phyloP scores from a whole-genome alignment of 2,888 invertebrate species.

The Seira sanloemensis region DNA sequence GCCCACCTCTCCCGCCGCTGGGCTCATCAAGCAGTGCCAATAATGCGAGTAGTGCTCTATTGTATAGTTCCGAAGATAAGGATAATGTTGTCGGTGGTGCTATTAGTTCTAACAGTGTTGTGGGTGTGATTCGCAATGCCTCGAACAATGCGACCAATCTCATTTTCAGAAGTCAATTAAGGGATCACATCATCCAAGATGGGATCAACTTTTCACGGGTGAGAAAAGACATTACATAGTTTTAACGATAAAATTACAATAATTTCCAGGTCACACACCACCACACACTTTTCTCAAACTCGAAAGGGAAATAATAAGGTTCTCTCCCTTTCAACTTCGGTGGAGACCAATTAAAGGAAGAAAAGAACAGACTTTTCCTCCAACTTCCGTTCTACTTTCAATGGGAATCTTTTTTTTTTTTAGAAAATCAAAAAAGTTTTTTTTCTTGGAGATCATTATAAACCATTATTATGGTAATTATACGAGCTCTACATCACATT shows the following conservation, averaged over 20 bases:
- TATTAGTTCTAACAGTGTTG: conserved; percentile 45
- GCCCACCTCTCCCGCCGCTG: conserved; percentile 50
- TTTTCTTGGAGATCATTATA: too few species aligned
- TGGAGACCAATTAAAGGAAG: neutral
- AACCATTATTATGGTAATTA: conserved; percentile 54
- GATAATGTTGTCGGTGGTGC: conserved; percentile 13
- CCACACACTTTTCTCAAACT: neutral
- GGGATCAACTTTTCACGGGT: conserved; percentile 71
- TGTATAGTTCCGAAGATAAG: neutral
- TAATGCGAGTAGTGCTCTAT: neutral
- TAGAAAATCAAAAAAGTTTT: too few species aligned
- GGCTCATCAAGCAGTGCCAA: neutral
- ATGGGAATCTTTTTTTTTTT: too few species aligned
- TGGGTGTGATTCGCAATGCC: conserved; percentile 57
- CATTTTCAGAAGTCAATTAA: conserved; percentile 68
- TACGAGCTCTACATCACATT: conserved; percentile 7
- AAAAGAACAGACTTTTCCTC: too few species aligned
- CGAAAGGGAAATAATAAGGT: neutral
- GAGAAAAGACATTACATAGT: conserved; percentile 41
- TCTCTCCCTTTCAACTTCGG: neutral
- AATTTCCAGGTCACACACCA: neutral
- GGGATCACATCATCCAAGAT: conserved; percentile 71
- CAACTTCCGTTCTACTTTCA: conserved; percentile 9
- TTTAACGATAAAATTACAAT: neutral
- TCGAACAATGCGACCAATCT: conserved; percentile 44